Percentiles rank a stretch among this genome's conserved stretches.
Evolutionary conservation across 1,140 invertebrate genomes (phyloP).

Genomic region (Scaptomyza graminum): DNA sequence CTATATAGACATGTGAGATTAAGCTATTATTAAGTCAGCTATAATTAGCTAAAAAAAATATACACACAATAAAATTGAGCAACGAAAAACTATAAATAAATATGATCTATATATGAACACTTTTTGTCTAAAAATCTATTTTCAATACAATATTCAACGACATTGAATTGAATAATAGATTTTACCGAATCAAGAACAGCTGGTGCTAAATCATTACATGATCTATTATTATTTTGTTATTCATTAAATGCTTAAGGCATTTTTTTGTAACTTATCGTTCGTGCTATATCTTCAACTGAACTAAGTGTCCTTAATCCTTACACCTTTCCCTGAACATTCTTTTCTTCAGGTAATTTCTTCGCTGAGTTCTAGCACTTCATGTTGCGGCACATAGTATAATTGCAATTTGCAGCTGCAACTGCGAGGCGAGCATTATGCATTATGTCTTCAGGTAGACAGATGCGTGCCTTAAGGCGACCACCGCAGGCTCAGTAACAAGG

Average conservation of each 20-base stretch:
- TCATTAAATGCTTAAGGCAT: too few species aligned
- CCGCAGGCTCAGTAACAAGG: slow-evolving; percentile 17
- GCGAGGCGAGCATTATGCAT: slow-evolving; percentile 4
- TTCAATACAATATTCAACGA: neutral
- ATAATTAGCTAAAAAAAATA: slow-evolving; percentile 2
- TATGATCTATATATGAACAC: slow-evolving; percentile 3
- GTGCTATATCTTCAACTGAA: too few species aligned
- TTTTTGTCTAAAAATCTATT: slow-evolving; percentile 3
- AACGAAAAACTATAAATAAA: slow-evolving; percentile 21
- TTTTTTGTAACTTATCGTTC: neutral
- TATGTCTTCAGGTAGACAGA: slow-evolving; percentile 41
- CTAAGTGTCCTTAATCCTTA: neutral
- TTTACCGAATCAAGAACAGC: too few species aligned
- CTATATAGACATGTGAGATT: neutral
- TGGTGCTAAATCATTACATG: too few species aligned
- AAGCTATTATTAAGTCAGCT: slow-evolving; percentile 10
- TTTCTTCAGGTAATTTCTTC: slow-evolving; percentile 5
- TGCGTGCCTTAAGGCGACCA: slow-evolving; percentile 28
- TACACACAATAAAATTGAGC: slow-evolving; percentile 2
- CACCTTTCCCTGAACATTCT: too few species aligned
- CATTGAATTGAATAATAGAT: slow-evolving; percentile 11
- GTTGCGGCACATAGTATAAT: neutral
- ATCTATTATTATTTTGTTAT: too few species aligned
- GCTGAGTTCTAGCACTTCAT: slow-evolving; percentile 13
- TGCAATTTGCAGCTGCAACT: slow-evolving; percentile 41